Evolutionary conservation across 2,888 invertebrate genomes (phyloP), one percentile per base, ranked within the genome.

Genomic region (Drosophila colorata): DNA sequence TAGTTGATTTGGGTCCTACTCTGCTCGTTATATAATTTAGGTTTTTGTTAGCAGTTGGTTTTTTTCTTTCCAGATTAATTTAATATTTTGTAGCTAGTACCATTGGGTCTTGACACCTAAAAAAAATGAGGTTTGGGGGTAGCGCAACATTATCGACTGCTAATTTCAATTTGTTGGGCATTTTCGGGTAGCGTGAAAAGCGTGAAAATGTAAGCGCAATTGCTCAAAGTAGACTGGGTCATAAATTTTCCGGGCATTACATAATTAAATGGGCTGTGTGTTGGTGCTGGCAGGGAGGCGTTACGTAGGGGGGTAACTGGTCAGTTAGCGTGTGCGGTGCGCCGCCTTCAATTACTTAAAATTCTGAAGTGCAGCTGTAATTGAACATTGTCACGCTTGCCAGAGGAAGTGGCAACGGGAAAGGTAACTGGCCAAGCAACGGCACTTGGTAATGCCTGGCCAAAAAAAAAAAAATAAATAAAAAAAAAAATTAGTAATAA

Each of bases 331-430:
- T 79, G 85, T 65, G 69, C 49, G 64, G 35, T 64, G 69, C 47
- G 68, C 23, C 33, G 66, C 55, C 79, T 87, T 84, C 85, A 87
- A 85, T 85, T 85, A 85, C 85, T 85, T 85, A 87, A 87, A 85
- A 87, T 87, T 85, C 85, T 85, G 74, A 78, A 85, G 76, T 85
- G 83, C 64, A 69, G 74, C 63, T 72, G 69, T 87, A 85, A 85
- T 87, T 85, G 86, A 80, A 85, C 83, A 77, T 78, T 85, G 85
- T 85, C 85, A 85, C 85, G 85, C 87, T 73, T 56, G 44, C 52
- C 53, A 53, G 73, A 81, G 83, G 87, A 83, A 83, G 48, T 46
- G 52, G 47, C 33, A 60, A 61, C 48, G 37, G 46, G 60, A 43
- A 59, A 40, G 79, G 59, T 40, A 71, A 63, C 67, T 70, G 78